A percentile compares a stretch with the other conserved stretches of the same genome.
Conservation (phyloP, 1,140 invertebrate genomes). For the Diabrotica virgifera region DNA sequence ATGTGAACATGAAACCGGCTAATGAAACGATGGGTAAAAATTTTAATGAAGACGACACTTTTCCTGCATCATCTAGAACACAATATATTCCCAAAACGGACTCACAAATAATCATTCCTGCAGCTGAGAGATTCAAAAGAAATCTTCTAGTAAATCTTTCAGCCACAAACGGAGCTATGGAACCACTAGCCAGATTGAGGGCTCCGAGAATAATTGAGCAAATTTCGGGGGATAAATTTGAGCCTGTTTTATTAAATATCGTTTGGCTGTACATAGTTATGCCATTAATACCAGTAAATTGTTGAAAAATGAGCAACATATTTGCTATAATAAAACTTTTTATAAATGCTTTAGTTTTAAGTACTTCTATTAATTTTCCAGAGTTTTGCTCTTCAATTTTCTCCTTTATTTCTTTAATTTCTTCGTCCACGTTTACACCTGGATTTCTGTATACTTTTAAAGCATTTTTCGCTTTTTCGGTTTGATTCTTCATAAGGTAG, state of each 20-base stretch:
- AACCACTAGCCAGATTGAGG: conserved; percentile 66
- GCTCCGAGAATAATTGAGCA: conserved; percentile 75
- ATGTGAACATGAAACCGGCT: conserved; percentile 29
- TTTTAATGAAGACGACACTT: conserved; percentile 16
- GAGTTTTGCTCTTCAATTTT: conserved; percentile 33
- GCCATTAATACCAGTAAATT: conserved; percentile 77
- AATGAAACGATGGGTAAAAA: conserved; percentile 34
- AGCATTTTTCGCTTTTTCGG: conserved; percentile 58
- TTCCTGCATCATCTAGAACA: conserved; percentile 25
- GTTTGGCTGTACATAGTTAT: conserved; percentile 75
- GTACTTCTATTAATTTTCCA: conserved; percentile 55
- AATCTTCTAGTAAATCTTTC: conserved; percentile 70
- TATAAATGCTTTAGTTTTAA: conserved; percentile 53
- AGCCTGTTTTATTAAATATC: conserved; percentile 65
- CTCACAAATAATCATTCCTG: conserved; percentile 54
- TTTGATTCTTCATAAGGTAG: conserved; percentile 57
- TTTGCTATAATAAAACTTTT: conserved; percentile 68
- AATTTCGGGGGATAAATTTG: conserved; percentile 54
- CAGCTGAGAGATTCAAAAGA: conserved; percentile 66
- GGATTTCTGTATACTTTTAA: conserved; percentile 59
- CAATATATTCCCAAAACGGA: conserved; percentile 38
- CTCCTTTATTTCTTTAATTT: conserved; percentile 29
- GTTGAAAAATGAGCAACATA: conserved; percentile 69
- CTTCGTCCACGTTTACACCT: conserved; percentile 53
- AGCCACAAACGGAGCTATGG: conserved; percentile 66